phyloP scores from a whole-genome alignment of 2,113 vertebrate genomes.

The Takifugu bimaculatus region DNA sequence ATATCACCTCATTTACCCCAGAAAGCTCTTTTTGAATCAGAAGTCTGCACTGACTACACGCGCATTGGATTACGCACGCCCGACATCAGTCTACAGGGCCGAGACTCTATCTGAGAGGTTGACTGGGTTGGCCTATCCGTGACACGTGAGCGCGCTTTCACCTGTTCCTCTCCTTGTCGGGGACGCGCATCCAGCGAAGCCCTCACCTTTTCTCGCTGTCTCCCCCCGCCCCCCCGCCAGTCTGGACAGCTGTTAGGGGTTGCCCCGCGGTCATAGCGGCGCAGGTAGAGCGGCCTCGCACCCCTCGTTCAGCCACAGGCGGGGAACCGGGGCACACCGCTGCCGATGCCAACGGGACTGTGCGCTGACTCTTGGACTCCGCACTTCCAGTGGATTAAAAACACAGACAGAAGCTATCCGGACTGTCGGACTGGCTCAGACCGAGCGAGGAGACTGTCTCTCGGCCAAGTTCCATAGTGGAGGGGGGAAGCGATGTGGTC shows the following conservation, averaged over 20 bases:
- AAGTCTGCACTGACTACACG: slow-evolving; percentile 36
- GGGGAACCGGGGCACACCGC: slow-evolving; percentile 64
- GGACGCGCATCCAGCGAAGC: slow-evolving; percentile 62
- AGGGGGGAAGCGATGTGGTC: slow-evolving; percentile 78
- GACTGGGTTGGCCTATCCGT: slow-evolving; percentile 46
- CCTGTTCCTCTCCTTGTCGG: slow-evolving; percentile 69
- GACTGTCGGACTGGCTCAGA: slow-evolving; percentile 67
- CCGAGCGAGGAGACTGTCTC: slow-evolving; percentile 71
- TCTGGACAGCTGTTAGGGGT: slow-evolving; percentile 71
- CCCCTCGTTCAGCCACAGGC: slow-evolving; percentile 45
- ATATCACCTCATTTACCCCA: slow-evolving; percentile 7
- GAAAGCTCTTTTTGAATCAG: slow-evolving; percentile 9
- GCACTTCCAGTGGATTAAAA: slow-evolving; percentile 65
- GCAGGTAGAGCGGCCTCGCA: slow-evolving; percentile 52
- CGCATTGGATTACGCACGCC: slow-evolving; percentile 59
- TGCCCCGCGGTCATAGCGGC: slow-evolving; percentile 68
- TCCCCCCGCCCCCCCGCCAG: slow-evolving; percentile 59
- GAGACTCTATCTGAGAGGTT: slow-evolving; percentile 29
- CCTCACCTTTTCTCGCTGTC: slow-evolving; percentile 45
- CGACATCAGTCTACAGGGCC: slow-evolving; percentile 23
- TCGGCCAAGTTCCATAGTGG: slow-evolving; percentile 75
- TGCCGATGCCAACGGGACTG: slow-evolving; percentile 72
- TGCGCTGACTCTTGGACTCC: slow-evolving; percentile 68
- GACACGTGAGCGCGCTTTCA: slow-evolving; percentile 71
- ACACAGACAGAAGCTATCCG: slow-evolving; percentile 59